These are phyloP conservation scores for Hyles euphorbiae DNA, from an alignment of 1,140 invertebrate species.

Conservation along the genomic window DNA sequence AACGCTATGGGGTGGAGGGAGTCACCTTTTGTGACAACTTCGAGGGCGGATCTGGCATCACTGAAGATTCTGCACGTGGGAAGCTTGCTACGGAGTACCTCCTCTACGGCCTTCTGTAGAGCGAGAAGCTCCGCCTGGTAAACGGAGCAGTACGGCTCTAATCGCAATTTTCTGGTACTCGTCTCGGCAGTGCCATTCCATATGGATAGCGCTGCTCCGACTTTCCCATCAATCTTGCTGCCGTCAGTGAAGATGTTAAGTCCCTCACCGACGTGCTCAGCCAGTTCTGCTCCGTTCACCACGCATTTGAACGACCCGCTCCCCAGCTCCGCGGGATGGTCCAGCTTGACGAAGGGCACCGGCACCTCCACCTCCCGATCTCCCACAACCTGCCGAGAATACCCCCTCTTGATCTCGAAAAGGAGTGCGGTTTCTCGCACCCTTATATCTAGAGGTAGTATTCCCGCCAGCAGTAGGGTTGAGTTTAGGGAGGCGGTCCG, in stretches of 20 bases:
- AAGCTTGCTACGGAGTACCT: not conserved
- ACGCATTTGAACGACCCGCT: slow-evolving; percentile 5
- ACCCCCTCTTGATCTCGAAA: slow-evolving; percentile 12
- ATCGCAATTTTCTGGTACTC: slow-evolving; percentile 10
- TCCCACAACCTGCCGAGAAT: slow-evolving; percentile 4
- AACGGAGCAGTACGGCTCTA: slow-evolving; percentile 23
- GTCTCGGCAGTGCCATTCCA: slow-evolving; percentile 7
- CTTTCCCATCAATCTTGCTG: no score
- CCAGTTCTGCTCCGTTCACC: slow-evolving; percentile 8
- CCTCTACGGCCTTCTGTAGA: not conserved
- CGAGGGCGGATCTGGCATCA: slow-evolving; percentile 24
- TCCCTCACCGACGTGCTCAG: not conserved
- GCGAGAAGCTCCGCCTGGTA: slow-evolving; percentile 23
- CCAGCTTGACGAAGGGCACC: not conserved
- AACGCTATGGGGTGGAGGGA: no score
- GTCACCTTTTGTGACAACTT: slow-evolving; percentile 3
- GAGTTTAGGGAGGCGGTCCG: no score
- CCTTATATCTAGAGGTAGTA: no score
- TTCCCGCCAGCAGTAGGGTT: no score
- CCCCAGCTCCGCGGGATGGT: slow-evolving; percentile 13
- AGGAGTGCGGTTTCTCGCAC: slow-evolving; percentile 6
- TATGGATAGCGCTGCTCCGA: no score
- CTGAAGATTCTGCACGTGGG: slow-evolving; percentile 8
- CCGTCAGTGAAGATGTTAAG: slow-evolving; percentile 20
- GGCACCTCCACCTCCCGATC: slow-evolving; percentile 14